Base-by-base conservation (phyloP, 2,888 invertebrate genomes). In the Clistopyga incitator region DNA sequence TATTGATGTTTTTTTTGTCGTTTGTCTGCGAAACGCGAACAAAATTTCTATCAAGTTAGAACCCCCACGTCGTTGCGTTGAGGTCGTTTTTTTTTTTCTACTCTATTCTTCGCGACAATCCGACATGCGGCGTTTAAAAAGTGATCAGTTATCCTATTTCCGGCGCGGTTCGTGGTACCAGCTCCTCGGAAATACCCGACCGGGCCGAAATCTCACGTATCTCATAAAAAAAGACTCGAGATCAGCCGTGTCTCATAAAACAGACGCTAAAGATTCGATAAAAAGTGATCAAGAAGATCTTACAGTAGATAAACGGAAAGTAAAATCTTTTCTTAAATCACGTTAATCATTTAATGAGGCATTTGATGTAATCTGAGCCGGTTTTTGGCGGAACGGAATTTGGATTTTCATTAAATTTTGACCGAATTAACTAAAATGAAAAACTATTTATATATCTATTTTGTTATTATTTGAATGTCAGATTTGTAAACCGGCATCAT, bases 111-210 rank as follows among this genome's bases (percentile, higher is more conserved):
- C 54, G 70, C 38, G 70, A 70, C n/a, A 70, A 54, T 45, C 20
- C 11, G 20, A 42, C 13, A 15, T 13, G 70, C 50, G 38, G 15
- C 6, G 38, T 54, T 70, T 70, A 15, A 52, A 54, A 50, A 70
- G 38, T 54, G 23, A 70, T 70, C 70, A 20, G 70, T 70, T 70
- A 70, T 70, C 20, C 54, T 70, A 70, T 70, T 70, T 70, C 52
- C 70, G 20, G 70, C 70, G 20, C 38, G 23, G 20, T n/a, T 38
- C 54, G 52, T 3, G 20, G n/a, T 20, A 34, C 34, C 34, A 18
- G 4, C 50, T 50, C 3, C 29, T 29, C 45, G 65, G 42, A 65
- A 2, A 42, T 11, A 15, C 20, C 13, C 34, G 61, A 29, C 34
- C 34, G 34, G 2, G n/a, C 34, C 34, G 34, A n/a, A 61, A 34